A percentile compares a stretch with the other conserved stretches of the same genome.
These are phyloP conservation scores for Mamestra brassicae DNA, from an alignment of 2,888 invertebrate species.

Conservation along the genomic window DNA sequence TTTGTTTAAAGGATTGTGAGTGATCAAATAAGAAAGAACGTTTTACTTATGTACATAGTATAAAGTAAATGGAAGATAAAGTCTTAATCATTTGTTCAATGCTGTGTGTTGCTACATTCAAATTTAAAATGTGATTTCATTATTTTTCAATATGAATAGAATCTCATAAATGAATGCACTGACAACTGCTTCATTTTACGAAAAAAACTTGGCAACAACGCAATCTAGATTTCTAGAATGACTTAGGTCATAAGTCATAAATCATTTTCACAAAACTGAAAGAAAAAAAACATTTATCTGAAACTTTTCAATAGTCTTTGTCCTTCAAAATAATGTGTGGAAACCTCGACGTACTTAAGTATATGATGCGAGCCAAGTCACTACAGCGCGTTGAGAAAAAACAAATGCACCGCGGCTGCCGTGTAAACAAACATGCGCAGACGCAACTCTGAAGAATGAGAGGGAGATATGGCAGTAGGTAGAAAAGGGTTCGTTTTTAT, in stretches of 20 bases:
- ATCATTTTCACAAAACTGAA: conserved; percentile 26
- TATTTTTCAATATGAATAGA: not conserved
- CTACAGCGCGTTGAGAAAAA: conserved; percentile 79
- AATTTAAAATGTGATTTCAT: not conserved
- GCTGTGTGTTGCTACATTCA: not conserved
- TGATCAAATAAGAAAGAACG: not conserved
- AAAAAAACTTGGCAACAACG: conserved; percentile 21
- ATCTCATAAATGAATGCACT: conserved; percentile 32
- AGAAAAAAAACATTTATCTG: conserved; percentile 10
- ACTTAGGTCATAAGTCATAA: conserved; percentile 19
- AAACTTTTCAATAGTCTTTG: conserved; percentile 21
- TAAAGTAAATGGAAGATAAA: not conserved
- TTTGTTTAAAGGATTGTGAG: not conserved
- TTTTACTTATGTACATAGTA: not conserved
- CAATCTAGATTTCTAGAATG: conserved; percentile 15
- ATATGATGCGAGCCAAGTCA: conserved; percentile 74
- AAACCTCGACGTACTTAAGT: conserved; percentile 68
- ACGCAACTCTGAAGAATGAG: conserved; percentile 48
- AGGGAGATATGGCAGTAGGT: conserved; percentile 67
- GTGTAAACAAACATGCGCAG: conserved; percentile 81
- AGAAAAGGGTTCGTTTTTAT: conserved; percentile 11
- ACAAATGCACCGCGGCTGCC: conserved; percentile 81
- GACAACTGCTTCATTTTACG: not conserved
- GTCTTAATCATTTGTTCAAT: not conserved
- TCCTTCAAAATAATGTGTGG: conserved; percentile 48